Conservation (phyloP, 2,888 invertebrate species). For the Monochamus alternatus region DNA sequence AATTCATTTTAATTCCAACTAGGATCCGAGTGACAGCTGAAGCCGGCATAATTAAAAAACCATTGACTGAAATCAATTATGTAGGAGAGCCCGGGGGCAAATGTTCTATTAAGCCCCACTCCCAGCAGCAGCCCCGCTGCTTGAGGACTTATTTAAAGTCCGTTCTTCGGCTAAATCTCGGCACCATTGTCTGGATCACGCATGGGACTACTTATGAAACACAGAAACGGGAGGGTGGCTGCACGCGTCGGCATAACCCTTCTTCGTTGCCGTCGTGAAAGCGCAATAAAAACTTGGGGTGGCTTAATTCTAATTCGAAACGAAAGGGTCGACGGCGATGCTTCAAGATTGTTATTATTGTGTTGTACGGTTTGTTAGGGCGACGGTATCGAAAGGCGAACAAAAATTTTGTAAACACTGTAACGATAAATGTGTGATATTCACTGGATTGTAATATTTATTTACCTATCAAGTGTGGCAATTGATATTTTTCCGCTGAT, state of each 20-base stretch:
- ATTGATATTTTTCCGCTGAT: no score
- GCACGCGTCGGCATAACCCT: constrained; percentile 50
- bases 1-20: constrained; percentile 33
- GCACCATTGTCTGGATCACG: constrained; percentile 65
- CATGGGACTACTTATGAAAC: constrained; percentile 51
- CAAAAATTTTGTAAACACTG: no score
- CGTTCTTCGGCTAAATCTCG: constrained; percentile 59
- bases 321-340: constrained; percentile 32
- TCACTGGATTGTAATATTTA: no score
- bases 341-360: constrained; percentile 33
- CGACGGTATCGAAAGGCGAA: not conserved
- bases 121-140: no score
- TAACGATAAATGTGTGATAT: no score
- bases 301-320: constrained; percentile 42
- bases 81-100: constrained; percentile 47
- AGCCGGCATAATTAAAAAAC: constrained; percentile 44
- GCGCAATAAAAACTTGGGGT: constrained; percentile 46
- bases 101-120: constrained; percentile 40
- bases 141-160: constrained; percentile 35
- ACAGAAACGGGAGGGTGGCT: constrained; percentile 44
- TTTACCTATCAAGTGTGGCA: no score
- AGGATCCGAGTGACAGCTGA: constrained; percentile 42
- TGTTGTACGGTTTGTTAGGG: constrained; percentile 25
- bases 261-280: constrained; percentile 41
- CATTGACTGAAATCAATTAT: constrained; percentile 50